Percentiles rank a stretch among this genome's conserved stretches.
phyloP scores from a whole-genome alignment of 1,140 invertebrate species.

The Danaus melanippus region DNA sequence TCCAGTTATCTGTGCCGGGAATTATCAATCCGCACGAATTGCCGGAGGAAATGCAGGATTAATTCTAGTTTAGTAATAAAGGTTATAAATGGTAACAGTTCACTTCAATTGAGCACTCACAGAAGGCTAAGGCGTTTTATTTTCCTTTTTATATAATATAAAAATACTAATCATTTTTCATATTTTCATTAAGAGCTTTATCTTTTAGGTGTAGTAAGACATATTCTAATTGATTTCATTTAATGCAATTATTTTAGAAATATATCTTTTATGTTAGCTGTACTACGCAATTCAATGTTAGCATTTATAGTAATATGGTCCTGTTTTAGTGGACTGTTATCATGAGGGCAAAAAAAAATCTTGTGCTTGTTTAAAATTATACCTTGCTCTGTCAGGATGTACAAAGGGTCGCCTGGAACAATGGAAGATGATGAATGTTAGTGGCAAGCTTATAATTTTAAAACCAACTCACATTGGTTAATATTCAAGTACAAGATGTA shows the following conservation, averaged over 20 bases:
- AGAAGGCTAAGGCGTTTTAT: too few species aligned
- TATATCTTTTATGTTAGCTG: constrained; percentile 6
- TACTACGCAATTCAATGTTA: constrained; percentile 11
- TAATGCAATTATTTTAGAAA: constrained; percentile 9
- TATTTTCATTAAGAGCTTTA: too few species aligned
- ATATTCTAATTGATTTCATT: constrained; percentile 11
- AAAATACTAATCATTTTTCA: too few species aligned
- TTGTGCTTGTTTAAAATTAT: constrained; percentile 53
- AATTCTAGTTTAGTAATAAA: constrained; percentile 40
- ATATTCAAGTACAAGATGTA: constrained; percentile 52
- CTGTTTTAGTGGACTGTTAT: constrained; percentile 50
- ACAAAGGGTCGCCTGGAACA: constrained; percentile 55
- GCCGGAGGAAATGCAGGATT: constrained; percentile 98
- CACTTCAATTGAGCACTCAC: constrained; percentile 30
- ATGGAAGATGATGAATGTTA: constrained; percentile 65
- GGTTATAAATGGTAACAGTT: constrained; percentile 53
- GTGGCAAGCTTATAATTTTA: constrained; percentile 38
- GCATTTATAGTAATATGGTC: constrained; percentile 5
- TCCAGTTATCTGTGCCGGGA: constrained; percentile 95
- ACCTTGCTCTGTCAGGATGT: constrained; percentile 61
- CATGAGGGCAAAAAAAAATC: constrained; percentile 35
- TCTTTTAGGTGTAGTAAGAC: too few species aligned
- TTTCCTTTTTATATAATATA: too few species aligned
- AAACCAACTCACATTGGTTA: constrained; percentile 42
- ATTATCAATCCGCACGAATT: constrained; percentile 98